Percentiles rank a stretch among this genome's conserved stretches.
Evolutionary conservation across 2,113 vertebrate species (phyloP).

Genomic region (Pontoporia blainvillei): DNA sequence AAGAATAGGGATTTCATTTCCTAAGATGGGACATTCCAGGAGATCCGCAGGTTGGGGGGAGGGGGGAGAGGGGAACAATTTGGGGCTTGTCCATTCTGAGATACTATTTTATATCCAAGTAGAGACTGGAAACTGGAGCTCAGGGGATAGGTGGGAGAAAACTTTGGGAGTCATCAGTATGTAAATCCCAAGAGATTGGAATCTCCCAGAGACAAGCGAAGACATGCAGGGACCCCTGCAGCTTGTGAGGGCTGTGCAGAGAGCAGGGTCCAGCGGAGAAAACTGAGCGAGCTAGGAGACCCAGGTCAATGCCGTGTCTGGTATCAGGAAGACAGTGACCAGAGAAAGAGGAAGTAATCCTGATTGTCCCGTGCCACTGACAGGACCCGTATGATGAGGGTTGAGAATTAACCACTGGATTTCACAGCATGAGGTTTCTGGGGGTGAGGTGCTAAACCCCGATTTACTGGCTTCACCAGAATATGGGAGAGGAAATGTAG

Average conservation of each 20-base stretch:
- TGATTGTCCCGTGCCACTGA: fast-evolving
- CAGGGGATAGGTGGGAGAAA: neutral
- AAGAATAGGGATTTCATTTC: neutral
- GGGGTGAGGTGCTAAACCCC: neutral
- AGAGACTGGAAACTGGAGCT: neutral
- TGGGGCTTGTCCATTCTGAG: neutral
- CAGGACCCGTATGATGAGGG: fast-evolving
- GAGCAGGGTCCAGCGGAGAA: neutral
- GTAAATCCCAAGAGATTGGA: too few relatives aligned
- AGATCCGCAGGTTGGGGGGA: fast-evolving
- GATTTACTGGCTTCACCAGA: neutral
- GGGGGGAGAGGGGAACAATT: too few relatives aligned
- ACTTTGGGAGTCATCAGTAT: neutral
- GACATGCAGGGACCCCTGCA: neutral
- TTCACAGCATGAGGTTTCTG: too few relatives aligned
- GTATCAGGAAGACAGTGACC: neutral
- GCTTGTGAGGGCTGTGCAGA: neutral
- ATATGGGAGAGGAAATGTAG: neutral
- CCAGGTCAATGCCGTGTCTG: neutral
- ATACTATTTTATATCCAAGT: neutral
- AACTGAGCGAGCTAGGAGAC: neutral
- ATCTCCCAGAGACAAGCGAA: neutral
- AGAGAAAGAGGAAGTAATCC: neutral
- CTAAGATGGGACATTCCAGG: neutral
- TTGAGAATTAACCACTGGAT: fast-evolving